Evolutionary conservation across 1,140 invertebrate species (phyloP), one percentile per base, ranked within the genome.

Genomic region (Drosophila rufa): DNA sequence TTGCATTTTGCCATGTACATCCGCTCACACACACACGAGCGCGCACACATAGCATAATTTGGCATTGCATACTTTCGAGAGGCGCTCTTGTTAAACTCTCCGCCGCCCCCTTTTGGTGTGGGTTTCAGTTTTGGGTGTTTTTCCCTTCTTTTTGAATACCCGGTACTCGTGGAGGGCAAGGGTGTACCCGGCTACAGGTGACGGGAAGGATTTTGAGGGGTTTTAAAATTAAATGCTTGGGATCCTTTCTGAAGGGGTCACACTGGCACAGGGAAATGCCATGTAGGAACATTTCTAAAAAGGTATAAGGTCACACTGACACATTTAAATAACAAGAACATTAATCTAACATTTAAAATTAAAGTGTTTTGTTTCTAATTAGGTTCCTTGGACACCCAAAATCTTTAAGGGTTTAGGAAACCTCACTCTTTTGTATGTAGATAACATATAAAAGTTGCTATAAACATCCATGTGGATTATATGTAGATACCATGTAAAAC

Each of bases 21-120:
- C 74, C 57, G 46, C 38, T 77, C 17, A 47, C 46, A 51, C 40
- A 60, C 38, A 38, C 38, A 56, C 11, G 9, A 19, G 22, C 58
- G 9, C 27, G 22, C 58, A 38, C 38, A 76, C 69, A 82, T 51
- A 85, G 80, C 82, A 85, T 85, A 85, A 86, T 86, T 86, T 79
- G 48, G 59, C 79, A 87, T 86, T 86, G 82, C 82, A 82, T 85
- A 85, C 82, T 86, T 86, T 82, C 43, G 51, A 81, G 82, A 53
- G 75, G 38, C 51, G 51, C 46, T 38, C 65, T 25, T 22, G 45
- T 57, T 65, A 57, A 57, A 66, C 36, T 36, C 33, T 47, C 19
- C 38, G 12, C 25, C 36, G 11, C 38, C 12, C 38, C 27, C 42
- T 12, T 9, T 33, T 36, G 61, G 71, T 38, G 46, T 46, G 33